Evolutionary conservation across 2,888 invertebrate species (phyloP).

Genomic region (Gonocerus acuteangulatus): DNA sequence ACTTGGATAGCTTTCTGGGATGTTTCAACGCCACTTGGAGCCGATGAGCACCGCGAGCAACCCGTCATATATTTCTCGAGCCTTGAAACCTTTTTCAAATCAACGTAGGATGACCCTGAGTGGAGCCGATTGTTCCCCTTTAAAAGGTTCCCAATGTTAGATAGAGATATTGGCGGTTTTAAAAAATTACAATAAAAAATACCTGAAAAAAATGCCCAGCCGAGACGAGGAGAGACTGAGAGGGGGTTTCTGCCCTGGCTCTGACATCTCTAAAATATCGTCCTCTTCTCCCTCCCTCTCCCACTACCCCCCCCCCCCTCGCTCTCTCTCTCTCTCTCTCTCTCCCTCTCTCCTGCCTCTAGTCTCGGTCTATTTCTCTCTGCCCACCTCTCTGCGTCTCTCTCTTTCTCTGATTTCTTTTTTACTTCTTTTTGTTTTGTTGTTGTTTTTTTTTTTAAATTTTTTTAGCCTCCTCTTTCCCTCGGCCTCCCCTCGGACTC

Average conservation of each 20-base stretch:
- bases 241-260: constrained; percentile 2
- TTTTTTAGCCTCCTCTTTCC: constrained; percentile 38
- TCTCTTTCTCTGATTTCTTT: constrained; percentile 27
- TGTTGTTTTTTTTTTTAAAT: constrained; percentile 25
- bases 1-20: too few relatives aligned
- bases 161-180: too few relatives aligned
- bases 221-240: neutral
- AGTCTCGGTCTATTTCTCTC: constrained; percentile 10
- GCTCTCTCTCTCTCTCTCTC: neutral
- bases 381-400: constrained; percentile 11
- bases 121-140: too few relatives aligned
- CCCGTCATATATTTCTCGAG: too few relatives aligned
- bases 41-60: too few relatives aligned
- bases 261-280: constrained; percentile 26
- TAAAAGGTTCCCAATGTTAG: too few relatives aligned
- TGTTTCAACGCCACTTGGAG: too few relatives aligned
- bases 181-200: too few relatives aligned
- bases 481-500: constrained; percentile 32
- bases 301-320: neutral
- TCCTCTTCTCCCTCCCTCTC: neutral
- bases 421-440: constrained; percentile 21
- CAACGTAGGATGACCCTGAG: too few relatives aligned
- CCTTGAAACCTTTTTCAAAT: too few relatives aligned
- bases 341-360: neutral
- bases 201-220: neutral